Evolutionary conservation across 2,888 invertebrate species (phyloP).

Genomic region (Leptinotarsa haldemani): DNA sequence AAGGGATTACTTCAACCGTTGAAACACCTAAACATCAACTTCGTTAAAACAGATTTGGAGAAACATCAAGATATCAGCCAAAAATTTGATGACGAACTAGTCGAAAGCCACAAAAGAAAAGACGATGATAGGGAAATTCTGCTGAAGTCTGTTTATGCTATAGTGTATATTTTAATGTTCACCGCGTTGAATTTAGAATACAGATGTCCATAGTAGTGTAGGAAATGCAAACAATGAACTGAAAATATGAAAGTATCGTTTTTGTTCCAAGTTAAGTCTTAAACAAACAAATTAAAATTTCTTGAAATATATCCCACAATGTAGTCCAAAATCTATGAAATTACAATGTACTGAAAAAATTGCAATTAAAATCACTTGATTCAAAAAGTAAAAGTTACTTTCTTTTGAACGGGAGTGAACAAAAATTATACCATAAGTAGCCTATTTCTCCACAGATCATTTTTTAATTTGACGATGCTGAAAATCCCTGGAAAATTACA

Average conservation of each 20-base stretch:
- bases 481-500: too few species aligned
- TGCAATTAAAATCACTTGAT: too few species aligned
- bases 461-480: too few species aligned
- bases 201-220: constrained; percentile 42
- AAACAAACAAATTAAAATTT: too few species aligned
- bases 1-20: constrained; percentile 38
- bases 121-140: constrained; percentile 41
- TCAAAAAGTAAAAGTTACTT: too few species aligned
- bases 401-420: too few species aligned
- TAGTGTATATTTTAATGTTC: constrained; percentile 54
- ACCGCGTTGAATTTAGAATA: constrained; percentile 53
- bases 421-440: too few species aligned
- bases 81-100: background rate
- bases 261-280: background rate
- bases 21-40: constrained; percentile 35
- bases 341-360: too few species aligned
- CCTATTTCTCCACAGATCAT: too few species aligned
- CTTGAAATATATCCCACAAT: too few species aligned
- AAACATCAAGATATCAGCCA: background rate
- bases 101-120: background rate
- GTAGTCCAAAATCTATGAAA: too few species aligned
- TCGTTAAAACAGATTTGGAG: constrained; percentile 10
- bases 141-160: constrained; percentile 52
- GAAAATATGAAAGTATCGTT: background rate
- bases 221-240: constrained; percentile 21